These are phyloP conservation scores for Andrena bicolor DNA, from an alignment of 2,888 invertebrate genomes.

Conservation along the genomic window DNA sequence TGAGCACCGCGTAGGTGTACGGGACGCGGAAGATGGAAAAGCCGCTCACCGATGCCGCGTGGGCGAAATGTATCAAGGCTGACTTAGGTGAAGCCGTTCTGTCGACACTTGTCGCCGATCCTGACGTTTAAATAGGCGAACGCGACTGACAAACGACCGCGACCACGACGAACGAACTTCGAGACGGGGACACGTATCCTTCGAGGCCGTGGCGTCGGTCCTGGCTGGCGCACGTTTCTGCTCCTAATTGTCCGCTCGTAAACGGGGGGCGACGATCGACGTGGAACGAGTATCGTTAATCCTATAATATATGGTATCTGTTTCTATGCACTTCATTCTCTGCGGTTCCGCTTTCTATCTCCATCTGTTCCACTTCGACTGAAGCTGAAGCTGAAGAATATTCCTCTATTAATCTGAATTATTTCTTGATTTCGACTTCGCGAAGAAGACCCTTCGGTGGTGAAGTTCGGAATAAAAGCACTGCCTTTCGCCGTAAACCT, in stretches of 20 bases:
- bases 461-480: too few species aligned
- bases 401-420: too few species aligned
- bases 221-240: neutral
- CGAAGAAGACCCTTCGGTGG: too few species aligned
- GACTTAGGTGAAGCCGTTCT: conserved; percentile 66
- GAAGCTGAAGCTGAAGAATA: too few species aligned
- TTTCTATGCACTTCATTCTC: too few species aligned
- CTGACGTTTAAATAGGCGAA: conserved; percentile 72
- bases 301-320: too few species aligned
- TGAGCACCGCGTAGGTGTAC: conserved; percentile 80
- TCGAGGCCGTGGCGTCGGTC: conserved; percentile 16
- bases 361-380: too few species aligned
- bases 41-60: conserved; percentile 76
- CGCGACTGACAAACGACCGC: conserved; percentile 71
- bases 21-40: conserved; percentile 84
- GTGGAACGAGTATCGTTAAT: neutral
- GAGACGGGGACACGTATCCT: conserved; percentile 44
- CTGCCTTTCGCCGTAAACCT: too few species aligned
- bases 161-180: conserved; percentile 67
- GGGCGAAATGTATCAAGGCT: conserved; percentile 83
- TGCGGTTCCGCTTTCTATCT: too few species aligned
- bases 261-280: neutral
- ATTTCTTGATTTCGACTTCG: too few species aligned
- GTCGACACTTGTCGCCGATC: conserved; percentile 73
- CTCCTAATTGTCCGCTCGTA: conserved; percentile 17